phyloP scores from a whole-genome alignment of 1,140 invertebrate species.

The Bombus turneri region DNA sequence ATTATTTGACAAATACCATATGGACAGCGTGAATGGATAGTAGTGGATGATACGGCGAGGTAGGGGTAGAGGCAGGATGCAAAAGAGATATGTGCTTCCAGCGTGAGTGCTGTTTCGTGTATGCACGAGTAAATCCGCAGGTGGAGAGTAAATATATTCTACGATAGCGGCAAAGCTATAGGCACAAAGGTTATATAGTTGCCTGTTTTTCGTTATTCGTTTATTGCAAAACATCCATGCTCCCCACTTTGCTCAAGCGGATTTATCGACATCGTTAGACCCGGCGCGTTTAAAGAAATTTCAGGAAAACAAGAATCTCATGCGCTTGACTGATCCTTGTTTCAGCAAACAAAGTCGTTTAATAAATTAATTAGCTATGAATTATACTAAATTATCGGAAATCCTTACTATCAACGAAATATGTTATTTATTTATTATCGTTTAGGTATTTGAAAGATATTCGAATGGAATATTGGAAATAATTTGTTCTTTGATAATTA shows the following conservation, averaged over 20 bases:
- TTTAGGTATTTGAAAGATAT: too few species aligned
- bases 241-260: not conserved
- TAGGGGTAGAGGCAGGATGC: slow-evolving; percentile 20
- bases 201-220: slow-evolving; percentile 51
- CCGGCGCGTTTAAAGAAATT: too few species aligned
- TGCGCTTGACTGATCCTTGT: too few species aligned
- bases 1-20: slow-evolving; percentile 56
- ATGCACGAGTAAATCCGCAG: slow-evolving; percentile 75
- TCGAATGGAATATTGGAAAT: too few species aligned
- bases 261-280: slow-evolving; percentile 5
- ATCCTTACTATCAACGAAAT: too few species aligned
- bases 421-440: too few species aligned
- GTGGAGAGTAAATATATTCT: slow-evolving; percentile 67
- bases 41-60: slow-evolving; percentile 19
- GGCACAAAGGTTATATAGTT: slow-evolving; percentile 46
- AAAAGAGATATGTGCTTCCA: slow-evolving; percentile 63
- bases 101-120: slow-evolving; percentile 75
- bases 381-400: too few species aligned
- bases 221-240: not conserved
- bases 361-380: too few species aligned
- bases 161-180: slow-evolving; percentile 41
- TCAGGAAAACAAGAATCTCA: not conserved
- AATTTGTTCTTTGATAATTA: too few species aligned
- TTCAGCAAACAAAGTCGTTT: too few species aligned
- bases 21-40: slow-evolving; percentile 12